These are phyloP conservation scores for Solenodon paradoxus DNA, from an alignment of 2,113 vertebrate species.

Conservation along the genomic window DNA sequence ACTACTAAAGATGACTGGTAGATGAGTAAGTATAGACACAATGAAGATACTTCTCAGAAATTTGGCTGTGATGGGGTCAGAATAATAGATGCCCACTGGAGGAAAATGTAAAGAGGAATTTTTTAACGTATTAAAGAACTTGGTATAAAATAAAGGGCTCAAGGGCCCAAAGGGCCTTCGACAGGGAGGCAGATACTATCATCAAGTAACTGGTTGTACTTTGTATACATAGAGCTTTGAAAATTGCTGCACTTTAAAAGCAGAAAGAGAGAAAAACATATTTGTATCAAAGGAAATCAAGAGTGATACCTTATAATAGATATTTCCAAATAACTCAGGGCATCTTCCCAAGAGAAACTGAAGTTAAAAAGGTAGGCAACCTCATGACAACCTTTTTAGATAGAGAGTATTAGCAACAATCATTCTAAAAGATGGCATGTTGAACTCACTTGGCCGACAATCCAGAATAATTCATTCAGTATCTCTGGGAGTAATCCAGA, in stretches of 20 bases:
- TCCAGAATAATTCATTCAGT: neutral
- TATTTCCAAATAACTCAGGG: constrained; percentile 20
- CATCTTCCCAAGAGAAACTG: neutral
- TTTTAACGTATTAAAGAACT: neutral
- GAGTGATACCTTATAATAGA: neutral
- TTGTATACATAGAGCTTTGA: neutral
- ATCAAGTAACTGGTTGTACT: neutral
- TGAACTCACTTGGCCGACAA: neutral
- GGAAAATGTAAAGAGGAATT: neutral
- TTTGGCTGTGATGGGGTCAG: neutral
- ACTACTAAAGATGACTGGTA: neutral
- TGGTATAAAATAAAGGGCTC: neutral
- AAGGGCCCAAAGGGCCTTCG: neutral
- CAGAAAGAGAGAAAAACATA: neutral
- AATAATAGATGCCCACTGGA: neutral
- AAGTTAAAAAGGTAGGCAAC: neutral
- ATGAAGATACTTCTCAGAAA: neutral
- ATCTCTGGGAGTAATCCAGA: neutral
- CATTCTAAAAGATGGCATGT: neutral
- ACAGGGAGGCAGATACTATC: neutral
- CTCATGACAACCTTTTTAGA: neutral
- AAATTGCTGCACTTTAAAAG: neutral
- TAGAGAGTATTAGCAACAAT: neutral
- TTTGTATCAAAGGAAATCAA: neutral
- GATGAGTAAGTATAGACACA: neutral